Evolutionary conservation across 2,797 vertebrate genomes (phyloP).

Genomic region (Caiman crocodilus): DNA sequence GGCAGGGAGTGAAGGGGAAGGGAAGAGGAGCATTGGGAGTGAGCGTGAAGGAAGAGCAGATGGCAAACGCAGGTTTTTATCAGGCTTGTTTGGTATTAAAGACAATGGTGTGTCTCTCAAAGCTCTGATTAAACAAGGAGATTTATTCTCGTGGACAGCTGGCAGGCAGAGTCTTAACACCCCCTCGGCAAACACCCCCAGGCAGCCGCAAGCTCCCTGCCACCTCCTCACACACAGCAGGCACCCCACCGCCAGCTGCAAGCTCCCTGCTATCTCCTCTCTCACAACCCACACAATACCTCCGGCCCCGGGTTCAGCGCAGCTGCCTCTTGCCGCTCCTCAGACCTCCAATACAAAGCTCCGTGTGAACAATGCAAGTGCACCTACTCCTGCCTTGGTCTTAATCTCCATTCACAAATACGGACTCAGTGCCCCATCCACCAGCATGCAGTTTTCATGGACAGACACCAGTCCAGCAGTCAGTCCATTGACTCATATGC

Average conservation of each 20-base stretch:
- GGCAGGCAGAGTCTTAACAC: constrained; percentile 75
- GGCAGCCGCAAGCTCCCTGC: background rate
- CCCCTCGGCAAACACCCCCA: background rate
- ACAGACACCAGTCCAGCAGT: too few relatives aligned
- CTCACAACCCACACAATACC: background rate
- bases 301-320: background rate
- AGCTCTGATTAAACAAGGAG: constrained; percentile 80
- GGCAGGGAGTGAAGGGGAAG: background rate
- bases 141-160: constrained; percentile 83
- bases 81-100: constrained; percentile 79
- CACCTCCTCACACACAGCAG: background rate
- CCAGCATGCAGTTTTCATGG: too few relatives aligned
- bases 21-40: background rate
- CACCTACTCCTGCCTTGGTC: too few relatives aligned
- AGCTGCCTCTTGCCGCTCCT: background rate
- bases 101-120: constrained; percentile 85
- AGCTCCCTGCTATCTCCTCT: background rate
- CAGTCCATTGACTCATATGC: too few relatives aligned
- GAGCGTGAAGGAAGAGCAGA: constrained; percentile 76
- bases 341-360: background rate
- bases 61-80: constrained; percentile 80
- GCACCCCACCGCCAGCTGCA: background rate
- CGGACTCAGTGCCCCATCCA: too few relatives aligned
- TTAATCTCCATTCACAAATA: too few relatives aligned
- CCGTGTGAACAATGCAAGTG: background rate